A percentile compares a stretch with the other conserved stretches of the same genome.
Conservation (phyloP, 1,140 invertebrate genomes). For the Tyrophagus putrescentiae region DNA sequence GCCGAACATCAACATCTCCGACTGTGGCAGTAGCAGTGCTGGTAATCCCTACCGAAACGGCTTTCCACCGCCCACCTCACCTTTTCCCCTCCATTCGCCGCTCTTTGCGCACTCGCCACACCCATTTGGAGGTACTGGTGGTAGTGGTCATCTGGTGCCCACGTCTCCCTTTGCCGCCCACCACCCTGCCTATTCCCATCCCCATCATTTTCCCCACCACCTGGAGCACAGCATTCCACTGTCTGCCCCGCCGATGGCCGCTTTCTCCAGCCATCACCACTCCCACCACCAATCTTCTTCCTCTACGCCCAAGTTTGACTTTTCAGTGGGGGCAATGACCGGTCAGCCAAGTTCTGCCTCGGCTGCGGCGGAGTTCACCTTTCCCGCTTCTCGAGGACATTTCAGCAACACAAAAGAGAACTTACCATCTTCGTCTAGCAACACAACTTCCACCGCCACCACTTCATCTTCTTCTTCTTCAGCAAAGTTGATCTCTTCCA, state of each 20-base stretch:
- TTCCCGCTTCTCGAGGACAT: no score
- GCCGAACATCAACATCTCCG: slow-evolving; percentile 31
- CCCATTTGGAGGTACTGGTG: no score
- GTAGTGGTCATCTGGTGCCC: neutral
- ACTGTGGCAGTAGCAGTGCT: slow-evolving; percentile 11
- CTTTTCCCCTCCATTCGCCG: neutral
- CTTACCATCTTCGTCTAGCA: neutral
- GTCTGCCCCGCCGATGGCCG: slow-evolving; percentile 6
- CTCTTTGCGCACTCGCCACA: no score
- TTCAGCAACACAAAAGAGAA: neutral
- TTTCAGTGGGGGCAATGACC: neutral
- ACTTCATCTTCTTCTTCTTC: neutral
- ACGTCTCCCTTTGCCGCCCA: neutral
- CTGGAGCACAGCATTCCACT: slow-evolving; percentile 2
- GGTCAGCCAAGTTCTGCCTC: no score
- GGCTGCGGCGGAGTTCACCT: no score
- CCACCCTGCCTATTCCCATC: neutral
- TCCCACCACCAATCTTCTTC: neutral
- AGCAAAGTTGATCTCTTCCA: no score
- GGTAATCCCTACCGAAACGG: neutral
- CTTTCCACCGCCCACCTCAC: no score
- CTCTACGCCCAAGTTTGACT: neutral
- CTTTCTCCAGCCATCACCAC: neutral
- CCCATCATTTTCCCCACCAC: neutral
- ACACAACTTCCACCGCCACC: neutral